Evolutionary conservation across 2,113 vertebrate genomes (phyloP).

Genomic region (Caloenas nicobarica): DNA sequence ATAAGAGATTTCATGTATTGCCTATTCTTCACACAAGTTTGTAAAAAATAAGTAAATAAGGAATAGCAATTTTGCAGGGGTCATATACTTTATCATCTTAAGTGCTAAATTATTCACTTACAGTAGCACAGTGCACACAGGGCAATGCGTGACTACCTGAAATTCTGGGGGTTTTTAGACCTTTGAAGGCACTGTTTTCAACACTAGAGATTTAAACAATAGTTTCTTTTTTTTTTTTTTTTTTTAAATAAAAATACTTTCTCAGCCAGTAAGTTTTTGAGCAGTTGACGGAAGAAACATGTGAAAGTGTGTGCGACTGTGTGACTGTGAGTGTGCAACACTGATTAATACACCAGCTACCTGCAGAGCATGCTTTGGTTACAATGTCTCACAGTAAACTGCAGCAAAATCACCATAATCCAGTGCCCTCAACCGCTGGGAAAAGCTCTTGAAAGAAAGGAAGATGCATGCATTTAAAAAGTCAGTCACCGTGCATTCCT

Average conservation of each 20-base stretch:
- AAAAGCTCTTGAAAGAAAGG: background rate
- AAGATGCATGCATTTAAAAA: background rate
- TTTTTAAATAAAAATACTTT: background rate
- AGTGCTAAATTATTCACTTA: background rate
- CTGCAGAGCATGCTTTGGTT: background rate
- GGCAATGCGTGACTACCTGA: background rate
- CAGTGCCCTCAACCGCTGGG: background rate
- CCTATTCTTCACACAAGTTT: background rate
- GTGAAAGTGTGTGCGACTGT: rapidly evolving
- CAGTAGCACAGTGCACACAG: too few species aligned
- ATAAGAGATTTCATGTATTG: background rate
- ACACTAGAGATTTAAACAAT: background rate
- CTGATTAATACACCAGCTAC: background rate
- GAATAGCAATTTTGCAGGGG: background rate
- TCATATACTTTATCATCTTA: background rate
- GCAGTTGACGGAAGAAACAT: background rate
- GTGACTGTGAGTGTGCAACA: background rate
- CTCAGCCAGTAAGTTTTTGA: background rate
- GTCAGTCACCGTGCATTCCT: slow-evolving; percentile 2
- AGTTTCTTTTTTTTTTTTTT: background rate
- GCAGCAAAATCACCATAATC: background rate
- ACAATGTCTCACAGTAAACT: background rate
- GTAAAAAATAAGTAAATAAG: background rate
- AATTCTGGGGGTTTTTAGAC: background rate
- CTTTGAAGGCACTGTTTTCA: background rate